Base-by-base conservation (phyloP, 1,140 invertebrate genomes). In the Hycleus phaleratus region DNA sequence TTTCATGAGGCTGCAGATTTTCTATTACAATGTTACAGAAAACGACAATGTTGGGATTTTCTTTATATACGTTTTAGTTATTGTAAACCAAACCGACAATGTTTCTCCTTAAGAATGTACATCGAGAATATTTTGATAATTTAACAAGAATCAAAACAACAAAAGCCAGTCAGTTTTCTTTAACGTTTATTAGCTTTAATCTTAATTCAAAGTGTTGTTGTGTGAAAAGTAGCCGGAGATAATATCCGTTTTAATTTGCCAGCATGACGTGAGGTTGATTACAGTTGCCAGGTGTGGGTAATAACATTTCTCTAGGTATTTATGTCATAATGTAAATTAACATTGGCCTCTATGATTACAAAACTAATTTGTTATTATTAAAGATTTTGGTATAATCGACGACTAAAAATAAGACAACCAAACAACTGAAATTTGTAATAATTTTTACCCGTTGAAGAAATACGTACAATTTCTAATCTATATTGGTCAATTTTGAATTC, bases 1-100 rank as follows among this genome's bases (percentile, higher is more conserved):
- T 62, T 62, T 62, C 57, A 56, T 49, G 61, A 56, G 45, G 39
- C 45, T 24, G 43, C 46, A 49, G 55, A 56, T 46, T 55, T 55
- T 46, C 43, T 46, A 46, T 55, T 55, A 46, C 32, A 47, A 12
- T 55, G 8, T 24, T 38, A 42, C 40, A 7, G 40, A n/a, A 42
- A n/a, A 42, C 40, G 40, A n/a, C 40, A 32, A 32, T 32, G 40
- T 42, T 11, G 11, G 11, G 9, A n/a, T 42, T 42, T 42, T 42
- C 11, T 42, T 42, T 11, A n/a, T 18, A 18, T 42, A 10, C 40
- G 3, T 42, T 10, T 10, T 11, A 10, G 9, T 42, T 42, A 42
- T 42, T 10, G 40, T 42, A 11, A 42, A n/a, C 40, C 9, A 42
- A 42, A n/a, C 40, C 4, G 11, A 10, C 10, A 9, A 42, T 3